Conservation (phyloP, 2,797 vertebrate genomes). For the Ctenochaetus hawaiiensis region DNA sequence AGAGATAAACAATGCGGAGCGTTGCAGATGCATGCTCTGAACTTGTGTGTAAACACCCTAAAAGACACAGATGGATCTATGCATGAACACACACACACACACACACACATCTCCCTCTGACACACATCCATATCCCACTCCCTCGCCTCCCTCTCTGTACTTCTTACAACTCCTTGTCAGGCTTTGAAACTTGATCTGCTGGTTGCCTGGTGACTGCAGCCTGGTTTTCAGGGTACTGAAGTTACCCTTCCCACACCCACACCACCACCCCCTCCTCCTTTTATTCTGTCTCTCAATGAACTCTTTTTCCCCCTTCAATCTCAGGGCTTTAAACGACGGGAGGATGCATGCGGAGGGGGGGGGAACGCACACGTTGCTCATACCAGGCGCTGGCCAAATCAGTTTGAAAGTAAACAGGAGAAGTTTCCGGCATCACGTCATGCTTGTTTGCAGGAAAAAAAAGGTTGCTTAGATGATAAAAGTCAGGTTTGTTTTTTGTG, state of each 20-base stretch:
- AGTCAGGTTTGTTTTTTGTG: neutral
- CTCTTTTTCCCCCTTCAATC: slow-evolving; percentile 74
- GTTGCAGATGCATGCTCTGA: slow-evolving; percentile 41
- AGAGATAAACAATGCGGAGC: slow-evolving; percentile 40
- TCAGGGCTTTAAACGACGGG: slow-evolving; percentile 76
- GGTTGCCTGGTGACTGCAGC: slow-evolving; percentile 85
- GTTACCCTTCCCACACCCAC: slow-evolving; percentile 54
- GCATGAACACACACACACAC: slow-evolving; percentile 21
- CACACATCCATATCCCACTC: slow-evolving; percentile 42
- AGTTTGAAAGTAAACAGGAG: slow-evolving; percentile 78
- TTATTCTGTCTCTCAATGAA: slow-evolving; percentile 82
- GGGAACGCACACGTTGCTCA: slow-evolving; percentile 74
- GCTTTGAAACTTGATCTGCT: slow-evolving; percentile 86
- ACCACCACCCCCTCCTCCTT: slow-evolving; percentile 66
- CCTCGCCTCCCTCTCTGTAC: slow-evolving; percentile 62
- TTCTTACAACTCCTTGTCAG: slow-evolving; percentile 81
- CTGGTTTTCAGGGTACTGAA: slow-evolving; percentile 77
- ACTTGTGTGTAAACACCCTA: slow-evolving; percentile 30
- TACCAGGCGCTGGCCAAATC: slow-evolving; percentile 53
- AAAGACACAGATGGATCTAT: slow-evolving; percentile 51
- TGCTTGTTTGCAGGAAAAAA: slow-evolving; percentile 19
- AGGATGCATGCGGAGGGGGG: slow-evolving; percentile 64
- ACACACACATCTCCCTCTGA: slow-evolving; percentile 23
- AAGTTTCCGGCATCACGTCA: slow-evolving; percentile 36
- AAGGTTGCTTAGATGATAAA: slow-evolving; percentile 5